phyloP scores from a whole-genome alignment of 2,797 vertebrate genomes.

The Sitta carolinensis region DNA sequence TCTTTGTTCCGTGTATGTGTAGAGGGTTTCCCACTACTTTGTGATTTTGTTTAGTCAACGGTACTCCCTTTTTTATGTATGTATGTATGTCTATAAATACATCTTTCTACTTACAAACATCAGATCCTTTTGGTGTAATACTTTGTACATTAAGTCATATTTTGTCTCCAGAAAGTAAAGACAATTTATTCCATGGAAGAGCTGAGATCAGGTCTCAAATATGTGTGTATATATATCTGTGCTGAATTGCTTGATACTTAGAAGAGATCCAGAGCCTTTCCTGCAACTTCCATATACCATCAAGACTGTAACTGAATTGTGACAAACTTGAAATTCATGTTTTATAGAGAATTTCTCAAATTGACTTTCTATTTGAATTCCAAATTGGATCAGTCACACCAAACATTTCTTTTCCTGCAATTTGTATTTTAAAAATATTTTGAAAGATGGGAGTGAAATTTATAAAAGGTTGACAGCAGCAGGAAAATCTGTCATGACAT shows the following conservation, averaged over 20 bases:
- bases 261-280: neutral
- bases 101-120: neutral
- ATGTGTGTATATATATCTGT: neutral
- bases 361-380: neutral
- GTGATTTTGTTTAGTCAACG: neutral
- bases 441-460: neutral
- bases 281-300: neutral
- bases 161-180: neutral
- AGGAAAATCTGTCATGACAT: neutral
- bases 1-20: neutral
- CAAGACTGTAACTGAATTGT: neutral
- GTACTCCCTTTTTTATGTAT: neutral
- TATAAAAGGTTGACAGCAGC: neutral
- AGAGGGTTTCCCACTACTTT: neutral
- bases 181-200: neutral
- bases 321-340: neutral
- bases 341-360: neutral
- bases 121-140: neutral
- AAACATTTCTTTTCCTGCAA: fast-evolving
- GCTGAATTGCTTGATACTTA: neutral
- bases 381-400: neutral
- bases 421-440: neutral
- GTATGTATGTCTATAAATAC: neutral
- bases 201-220: neutral
- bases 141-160: neutral